Conservation (phyloP, 2,797 vertebrate species). For the Dryobates pubescens region DNA sequence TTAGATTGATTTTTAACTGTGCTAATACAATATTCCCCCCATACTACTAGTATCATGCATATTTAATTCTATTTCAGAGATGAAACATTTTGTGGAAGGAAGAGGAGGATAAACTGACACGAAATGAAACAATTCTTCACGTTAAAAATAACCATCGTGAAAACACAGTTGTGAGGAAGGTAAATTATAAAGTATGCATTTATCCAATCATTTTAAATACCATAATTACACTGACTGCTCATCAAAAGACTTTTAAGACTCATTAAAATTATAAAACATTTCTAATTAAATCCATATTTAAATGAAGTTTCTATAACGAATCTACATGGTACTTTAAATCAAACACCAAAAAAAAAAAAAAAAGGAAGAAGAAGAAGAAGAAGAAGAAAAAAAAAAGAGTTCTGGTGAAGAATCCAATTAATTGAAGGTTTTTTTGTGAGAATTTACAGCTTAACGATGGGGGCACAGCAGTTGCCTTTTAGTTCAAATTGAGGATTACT, state of each 20-base stretch:
- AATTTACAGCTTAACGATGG: constrained; percentile 69
- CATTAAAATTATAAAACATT: constrained; percentile 84
- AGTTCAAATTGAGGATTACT: constrained; percentile 49
- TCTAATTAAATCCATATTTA: constrained; percentile 83
- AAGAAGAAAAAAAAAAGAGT: constrained; percentile 46
- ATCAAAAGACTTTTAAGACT: constrained; percentile 81
- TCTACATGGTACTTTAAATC: constrained; percentile 72
- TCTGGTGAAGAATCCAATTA: constrained; percentile 75
- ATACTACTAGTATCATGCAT: constrained; percentile 65
- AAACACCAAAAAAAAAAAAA: constrained; percentile 1
- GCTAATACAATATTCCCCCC: constrained; percentile 34
- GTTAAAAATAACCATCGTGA: constrained; percentile 71
- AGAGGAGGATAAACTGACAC: constrained; percentile 65
- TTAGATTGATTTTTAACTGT: constrained; percentile 65
- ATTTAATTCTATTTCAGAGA: constrained; percentile 72
- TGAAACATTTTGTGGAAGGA: constrained; percentile 73
- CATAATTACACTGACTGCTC: constrained; percentile 79
- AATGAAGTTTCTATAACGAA: constrained; percentile 77
- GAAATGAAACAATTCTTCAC: constrained; percentile 77
- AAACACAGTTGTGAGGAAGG: constrained; percentile 76
- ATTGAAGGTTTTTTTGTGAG: constrained; percentile 71
- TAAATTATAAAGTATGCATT: constrained; percentile 81
- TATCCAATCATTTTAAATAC: constrained; percentile 81
- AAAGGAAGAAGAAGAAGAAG: background rate
- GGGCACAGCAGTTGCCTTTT: constrained; percentile 21